These are phyloP conservation scores for Sebastes miniatus DNA, from an alignment of 2,797 vertebrate genomes.

Conservation along the genomic window DNA sequence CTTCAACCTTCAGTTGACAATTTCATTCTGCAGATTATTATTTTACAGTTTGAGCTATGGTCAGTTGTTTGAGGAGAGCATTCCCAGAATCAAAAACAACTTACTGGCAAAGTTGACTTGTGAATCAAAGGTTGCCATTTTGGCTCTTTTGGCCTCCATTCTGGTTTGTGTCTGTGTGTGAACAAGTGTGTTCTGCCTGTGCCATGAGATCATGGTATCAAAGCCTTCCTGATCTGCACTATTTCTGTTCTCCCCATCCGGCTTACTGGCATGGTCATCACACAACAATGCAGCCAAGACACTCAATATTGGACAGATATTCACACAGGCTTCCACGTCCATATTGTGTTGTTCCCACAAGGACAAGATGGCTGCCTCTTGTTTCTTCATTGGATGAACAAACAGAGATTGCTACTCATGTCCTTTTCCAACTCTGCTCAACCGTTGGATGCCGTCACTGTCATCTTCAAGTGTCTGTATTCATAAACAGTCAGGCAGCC, in stretches of 20 bases:
- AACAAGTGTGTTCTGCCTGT: not conserved
- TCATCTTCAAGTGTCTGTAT: constrained; percentile 1
- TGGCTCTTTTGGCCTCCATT: not conserved
- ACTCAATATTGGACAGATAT: constrained; percentile 31
- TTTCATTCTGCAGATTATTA: not conserved
- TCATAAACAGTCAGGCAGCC: not conserved
- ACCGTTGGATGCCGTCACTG: constrained; percentile 13
- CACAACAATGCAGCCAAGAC: constrained; percentile 31
- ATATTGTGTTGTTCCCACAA: constrained; percentile 37
- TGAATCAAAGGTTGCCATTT: not conserved
- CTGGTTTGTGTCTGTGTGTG: constrained; percentile 1
- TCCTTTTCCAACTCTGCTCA: constrained; percentile 16
- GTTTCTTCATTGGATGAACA: constrained; percentile 35
- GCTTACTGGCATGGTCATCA: constrained; percentile 35
- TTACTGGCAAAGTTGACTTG: not conserved
- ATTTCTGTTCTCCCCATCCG: constrained; percentile 42
- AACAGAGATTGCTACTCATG: constrained; percentile 15
- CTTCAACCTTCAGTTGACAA: not conserved
- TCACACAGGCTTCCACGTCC: constrained; percentile 20
- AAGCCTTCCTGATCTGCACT: constrained; percentile 49
- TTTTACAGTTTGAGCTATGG: not conserved
- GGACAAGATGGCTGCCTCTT: constrained; percentile 32
- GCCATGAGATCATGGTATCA: constrained; percentile 44
- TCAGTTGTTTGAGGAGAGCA: not conserved
- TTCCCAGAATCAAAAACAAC: not conserved